Evolutionary conservation across 2,888 invertebrate species (phyloP).

Genomic region (Lochmaea crataegi): DNA sequence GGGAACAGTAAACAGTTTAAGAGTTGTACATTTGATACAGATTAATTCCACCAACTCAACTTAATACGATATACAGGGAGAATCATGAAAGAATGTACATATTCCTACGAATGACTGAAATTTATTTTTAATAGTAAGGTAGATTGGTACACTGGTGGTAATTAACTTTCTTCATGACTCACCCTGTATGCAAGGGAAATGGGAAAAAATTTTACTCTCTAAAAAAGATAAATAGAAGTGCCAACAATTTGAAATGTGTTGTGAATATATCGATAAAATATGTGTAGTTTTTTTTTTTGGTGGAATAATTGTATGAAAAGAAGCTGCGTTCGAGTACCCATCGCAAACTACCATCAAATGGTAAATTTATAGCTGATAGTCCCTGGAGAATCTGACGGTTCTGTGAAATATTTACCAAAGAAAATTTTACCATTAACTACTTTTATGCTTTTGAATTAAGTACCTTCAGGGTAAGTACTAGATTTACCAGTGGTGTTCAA

Average conservation of each 20-base stretch:
- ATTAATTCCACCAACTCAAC: background rate
- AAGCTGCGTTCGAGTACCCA: conserved; percentile 18
- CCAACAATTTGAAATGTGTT: too few relatives aligned
- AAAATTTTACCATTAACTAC: conserved; percentile 27
- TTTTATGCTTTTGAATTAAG: conserved; percentile 16
- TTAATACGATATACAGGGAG: too few relatives aligned
- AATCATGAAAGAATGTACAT: too few relatives aligned
- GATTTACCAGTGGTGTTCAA: background rate
- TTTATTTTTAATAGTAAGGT: too few relatives aligned
- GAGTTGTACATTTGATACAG: background rate
- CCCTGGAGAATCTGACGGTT: conserved; percentile 17
- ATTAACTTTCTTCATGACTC: too few relatives aligned
- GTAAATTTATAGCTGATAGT: conserved; percentile 23
- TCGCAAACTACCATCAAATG: conserved; percentile 17
- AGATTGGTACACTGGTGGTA: too few relatives aligned
- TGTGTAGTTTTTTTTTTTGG: background rate
- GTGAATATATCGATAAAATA: too few relatives aligned
- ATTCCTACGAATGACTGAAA: too few relatives aligned
- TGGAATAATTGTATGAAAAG: background rate
- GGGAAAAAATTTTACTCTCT: too few relatives aligned
- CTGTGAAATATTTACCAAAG: conserved; percentile 22
- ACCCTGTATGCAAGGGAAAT: too few relatives aligned
- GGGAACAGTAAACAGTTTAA: conserved; percentile 24
- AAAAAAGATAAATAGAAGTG: too few relatives aligned
- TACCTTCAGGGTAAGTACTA: conserved; percentile 13